Evolutionary conservation across 2,888 invertebrate species (phyloP).

Genomic region (Platynereis dumerilii): DNA sequence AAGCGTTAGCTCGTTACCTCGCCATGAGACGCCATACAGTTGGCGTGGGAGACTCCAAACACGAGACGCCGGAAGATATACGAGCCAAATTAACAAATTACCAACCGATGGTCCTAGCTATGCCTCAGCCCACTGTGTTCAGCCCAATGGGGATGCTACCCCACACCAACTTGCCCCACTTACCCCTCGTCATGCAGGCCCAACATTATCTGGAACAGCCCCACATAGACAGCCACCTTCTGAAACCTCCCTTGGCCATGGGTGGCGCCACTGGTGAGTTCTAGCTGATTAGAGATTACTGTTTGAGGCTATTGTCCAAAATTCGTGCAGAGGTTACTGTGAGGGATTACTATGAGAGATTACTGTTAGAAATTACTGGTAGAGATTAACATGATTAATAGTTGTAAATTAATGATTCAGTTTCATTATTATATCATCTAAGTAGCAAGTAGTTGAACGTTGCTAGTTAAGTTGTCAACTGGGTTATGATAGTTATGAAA

Average conservation of each 20-base stretch:
- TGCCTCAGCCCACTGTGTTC: slow-evolving; percentile 47
- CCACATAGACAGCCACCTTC: not conserved
- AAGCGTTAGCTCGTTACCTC: slow-evolving; percentile 63
- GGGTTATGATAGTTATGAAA: too few species aligned
- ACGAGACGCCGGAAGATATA: slow-evolving; percentile 70
- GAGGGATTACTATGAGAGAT: too few species aligned
- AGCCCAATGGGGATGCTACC: slow-evolving; percentile 68
- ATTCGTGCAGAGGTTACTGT: too few species aligned
- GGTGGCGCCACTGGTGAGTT: too few species aligned
- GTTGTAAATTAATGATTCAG: too few species aligned
- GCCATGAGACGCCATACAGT: slow-evolving; percentile 88
- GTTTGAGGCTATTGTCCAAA: too few species aligned
- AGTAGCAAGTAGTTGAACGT: too few species aligned
- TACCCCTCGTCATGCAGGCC: slow-evolving; percentile 72
- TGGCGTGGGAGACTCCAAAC: slow-evolving; percentile 84
- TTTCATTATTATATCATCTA: too few species aligned
- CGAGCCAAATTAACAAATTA: slow-evolving; percentile 50
- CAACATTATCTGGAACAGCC: slow-evolving; percentile 72
- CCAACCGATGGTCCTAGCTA: slow-evolving; percentile 47
- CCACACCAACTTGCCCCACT: slow-evolving; percentile 81
- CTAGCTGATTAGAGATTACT: too few species aligned
- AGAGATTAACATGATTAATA: too few species aligned
- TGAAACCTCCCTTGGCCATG: slow-evolving; percentile 75
- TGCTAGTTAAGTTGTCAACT: too few species aligned
- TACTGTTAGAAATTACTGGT: too few species aligned